Evolutionary conservation across 2,113 vertebrate species (phyloP).

Genomic region (Scomber colias): DNA sequence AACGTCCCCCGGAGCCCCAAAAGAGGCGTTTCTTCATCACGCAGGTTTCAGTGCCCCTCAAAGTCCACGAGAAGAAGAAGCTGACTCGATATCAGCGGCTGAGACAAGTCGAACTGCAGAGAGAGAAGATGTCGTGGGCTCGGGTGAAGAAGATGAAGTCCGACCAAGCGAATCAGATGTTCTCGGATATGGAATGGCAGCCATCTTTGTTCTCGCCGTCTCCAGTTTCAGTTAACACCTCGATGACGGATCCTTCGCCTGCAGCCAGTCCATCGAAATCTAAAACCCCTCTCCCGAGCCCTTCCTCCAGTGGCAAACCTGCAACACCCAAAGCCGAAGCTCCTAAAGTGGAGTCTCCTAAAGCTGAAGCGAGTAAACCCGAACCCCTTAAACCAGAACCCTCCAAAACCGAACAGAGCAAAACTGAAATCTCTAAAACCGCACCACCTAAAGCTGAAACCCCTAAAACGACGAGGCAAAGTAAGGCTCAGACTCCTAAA

Average conservation of each 20-base stretch:
- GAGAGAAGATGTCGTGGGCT: constrained; percentile 93
- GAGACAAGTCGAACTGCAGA: constrained; percentile 85
- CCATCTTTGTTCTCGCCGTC: constrained; percentile 36
- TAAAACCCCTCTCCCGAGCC: constrained; percentile 46
- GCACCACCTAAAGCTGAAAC: constrained; percentile 28
- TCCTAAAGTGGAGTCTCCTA: constrained; percentile 34
- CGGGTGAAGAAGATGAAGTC: constrained; percentile 91
- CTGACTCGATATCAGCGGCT: constrained; percentile 84
- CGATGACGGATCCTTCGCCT: constrained; percentile 28
- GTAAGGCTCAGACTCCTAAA: constrained; percentile 59
- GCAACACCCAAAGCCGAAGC: constrained; percentile 34
- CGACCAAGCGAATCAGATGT: constrained; percentile 83
- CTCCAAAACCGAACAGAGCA: constrained; percentile 41
- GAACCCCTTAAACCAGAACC: constrained; percentile 44
- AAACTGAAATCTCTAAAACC: constrained; percentile 21
- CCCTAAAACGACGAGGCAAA: constrained; percentile 67
- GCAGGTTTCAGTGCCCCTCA: constrained; percentile 91
- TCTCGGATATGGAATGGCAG: constrained; percentile 69
- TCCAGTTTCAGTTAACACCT: constrained; percentile 37
- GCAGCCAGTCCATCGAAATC: constrained; percentile 39
- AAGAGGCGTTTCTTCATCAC: constrained; percentile 96
- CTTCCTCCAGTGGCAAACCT: constrained; percentile 43
- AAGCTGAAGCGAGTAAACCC: constrained; percentile 27
- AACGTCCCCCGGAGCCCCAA: constrained; percentile 74
- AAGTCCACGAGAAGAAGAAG: constrained; percentile 90